A percentile compares a stretch with the other conserved stretches of the same genome.
phyloP scores from a whole-genome alignment of 1,140 invertebrate species.

The Aphidius gifuensis region DNA sequence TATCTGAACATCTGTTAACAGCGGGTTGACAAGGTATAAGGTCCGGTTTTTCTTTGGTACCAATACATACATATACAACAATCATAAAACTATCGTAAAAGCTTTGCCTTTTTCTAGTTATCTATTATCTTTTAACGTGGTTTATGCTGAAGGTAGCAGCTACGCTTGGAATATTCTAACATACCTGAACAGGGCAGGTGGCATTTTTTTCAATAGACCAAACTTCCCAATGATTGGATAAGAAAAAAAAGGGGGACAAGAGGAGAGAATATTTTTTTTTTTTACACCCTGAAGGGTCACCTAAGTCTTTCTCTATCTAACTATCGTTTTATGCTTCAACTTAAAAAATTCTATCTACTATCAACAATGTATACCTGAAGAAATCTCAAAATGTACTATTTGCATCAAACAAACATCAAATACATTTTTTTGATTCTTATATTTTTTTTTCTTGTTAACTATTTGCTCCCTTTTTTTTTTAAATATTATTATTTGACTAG shows the following conservation, averaged over 20 bases:
- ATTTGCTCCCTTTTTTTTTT: background rate
- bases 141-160: background rate
- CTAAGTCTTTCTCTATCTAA: slow-evolving; percentile 19
- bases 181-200: slow-evolving; percentile 50
- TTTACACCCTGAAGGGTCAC: slow-evolving; percentile 39
- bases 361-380: slow-evolving; percentile 34
- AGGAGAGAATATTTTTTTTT: slow-evolving; percentile 10
- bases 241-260: too few species aligned
- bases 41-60: slow-evolving; percentile 26
- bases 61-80: background rate
- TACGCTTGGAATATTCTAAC: slow-evolving; percentile 26
- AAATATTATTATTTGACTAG: too few species aligned
- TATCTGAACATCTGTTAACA: slow-evolving; percentile 52
- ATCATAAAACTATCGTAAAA: slow-evolving; percentile 37
- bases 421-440: slow-evolving; percentile 26
- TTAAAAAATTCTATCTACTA: background rate
- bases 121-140: slow-evolving; percentile 45
- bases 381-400: slow-evolving; percentile 29
- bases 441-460: slow-evolving; percentile 9
- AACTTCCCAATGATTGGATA: too few species aligned
- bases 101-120: slow-evolving; percentile 42
- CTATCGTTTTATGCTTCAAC: background rate
- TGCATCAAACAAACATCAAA: slow-evolving; percentile 36
- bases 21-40: slow-evolving; percentile 45
- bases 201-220: slow-evolving; percentile 28